Percentiles rank a stretch among this genome's conserved stretches.
Conservation (phyloP, 2,797 vertebrate genomes). For the Menidia menidia region DNA sequence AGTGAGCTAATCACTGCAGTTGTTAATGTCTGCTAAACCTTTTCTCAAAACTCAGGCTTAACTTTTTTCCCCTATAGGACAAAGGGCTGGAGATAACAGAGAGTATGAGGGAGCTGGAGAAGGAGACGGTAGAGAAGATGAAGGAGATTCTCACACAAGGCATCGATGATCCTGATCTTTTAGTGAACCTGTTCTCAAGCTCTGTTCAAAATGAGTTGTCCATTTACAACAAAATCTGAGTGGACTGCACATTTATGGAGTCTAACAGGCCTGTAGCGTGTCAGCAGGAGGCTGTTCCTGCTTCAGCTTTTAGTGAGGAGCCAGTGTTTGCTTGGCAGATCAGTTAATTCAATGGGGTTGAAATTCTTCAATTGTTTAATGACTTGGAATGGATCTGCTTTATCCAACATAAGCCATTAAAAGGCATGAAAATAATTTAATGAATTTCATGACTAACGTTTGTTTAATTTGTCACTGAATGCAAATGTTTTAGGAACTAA, state of each 20-base stretch:
- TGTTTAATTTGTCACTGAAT: background rate
- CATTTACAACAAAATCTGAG: slow-evolving; percentile 80
- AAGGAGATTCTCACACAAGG: slow-evolving; percentile 83
- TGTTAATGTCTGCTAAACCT: background rate
- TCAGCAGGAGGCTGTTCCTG: background rate
- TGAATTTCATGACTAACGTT: background rate
- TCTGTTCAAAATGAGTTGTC: slow-evolving; percentile 86
- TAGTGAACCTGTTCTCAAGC: slow-evolving; percentile 84
- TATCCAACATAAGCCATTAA: background rate
- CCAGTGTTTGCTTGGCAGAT: background rate
- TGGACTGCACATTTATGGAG: background rate
- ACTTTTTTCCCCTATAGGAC: slow-evolving; percentile 72
- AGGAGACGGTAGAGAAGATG: slow-evolving; percentile 83
- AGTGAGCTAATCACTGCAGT: background rate
- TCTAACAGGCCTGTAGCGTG: background rate
- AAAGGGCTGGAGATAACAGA: slow-evolving; percentile 84
- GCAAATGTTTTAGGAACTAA: background rate
- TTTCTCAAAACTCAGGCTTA: background rate
- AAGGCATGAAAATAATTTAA: background rate
- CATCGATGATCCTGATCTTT: slow-evolving; percentile 71
- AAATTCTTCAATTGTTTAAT: background rate
- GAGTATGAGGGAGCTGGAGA: slow-evolving; percentile 86
- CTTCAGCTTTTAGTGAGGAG: slow-evolving; percentile 2
- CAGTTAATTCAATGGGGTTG: background rate
- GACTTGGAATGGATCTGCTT: background rate